Conservation (phyloP, 2,888 invertebrate genomes). For the Erebia epiphron region DNA sequence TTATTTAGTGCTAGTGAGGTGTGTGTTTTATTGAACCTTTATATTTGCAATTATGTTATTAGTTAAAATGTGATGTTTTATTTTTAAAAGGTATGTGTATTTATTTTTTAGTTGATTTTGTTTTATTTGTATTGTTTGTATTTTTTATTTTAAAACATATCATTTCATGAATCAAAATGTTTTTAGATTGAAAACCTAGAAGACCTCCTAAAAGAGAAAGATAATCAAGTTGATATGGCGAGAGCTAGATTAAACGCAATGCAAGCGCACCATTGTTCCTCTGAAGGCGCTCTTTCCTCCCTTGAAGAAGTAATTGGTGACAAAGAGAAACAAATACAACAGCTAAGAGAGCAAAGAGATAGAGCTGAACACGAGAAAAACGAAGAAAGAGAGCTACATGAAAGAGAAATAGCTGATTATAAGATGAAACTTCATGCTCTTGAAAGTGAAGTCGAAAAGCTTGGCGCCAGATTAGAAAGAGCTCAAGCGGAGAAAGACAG, state of each 20-base stretch:
- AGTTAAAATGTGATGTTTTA: conserved; percentile 26
- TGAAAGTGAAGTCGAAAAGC: conserved; percentile 95
- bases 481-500: conserved; percentile 95
- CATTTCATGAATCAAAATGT: conserved; percentile 2
- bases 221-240: conserved; percentile 98
- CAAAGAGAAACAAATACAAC: conserved; percentile 98
- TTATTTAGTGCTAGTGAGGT: conserved; percentile 26
- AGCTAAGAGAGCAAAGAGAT: conserved; percentile 96
- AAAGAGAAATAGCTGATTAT: conserved; percentile 96
- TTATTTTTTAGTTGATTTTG: conserved; percentile 22
- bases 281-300: conserved; percentile 95
- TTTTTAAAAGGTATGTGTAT: conserved; percentile 39
- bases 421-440: conserved; percentile 96
- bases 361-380: conserved; percentile 97
- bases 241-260: conserved; percentile 94
- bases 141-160: neutral
- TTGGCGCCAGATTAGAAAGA: conserved; percentile 93
- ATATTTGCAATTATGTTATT: conserved; percentile 22
- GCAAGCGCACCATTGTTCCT: conserved; percentile 97
- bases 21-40: conserved; percentile 11
- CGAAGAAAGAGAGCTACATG: conserved; percentile 96
- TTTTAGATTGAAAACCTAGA: conserved; percentile 98
- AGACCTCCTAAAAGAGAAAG: conserved; percentile 98
- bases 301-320: conserved; percentile 98
- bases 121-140: conserved; percentile 31